Evolutionary conservation across 2,113 vertebrate genomes (phyloP).

Genomic region (Rallus limicola): DNA sequence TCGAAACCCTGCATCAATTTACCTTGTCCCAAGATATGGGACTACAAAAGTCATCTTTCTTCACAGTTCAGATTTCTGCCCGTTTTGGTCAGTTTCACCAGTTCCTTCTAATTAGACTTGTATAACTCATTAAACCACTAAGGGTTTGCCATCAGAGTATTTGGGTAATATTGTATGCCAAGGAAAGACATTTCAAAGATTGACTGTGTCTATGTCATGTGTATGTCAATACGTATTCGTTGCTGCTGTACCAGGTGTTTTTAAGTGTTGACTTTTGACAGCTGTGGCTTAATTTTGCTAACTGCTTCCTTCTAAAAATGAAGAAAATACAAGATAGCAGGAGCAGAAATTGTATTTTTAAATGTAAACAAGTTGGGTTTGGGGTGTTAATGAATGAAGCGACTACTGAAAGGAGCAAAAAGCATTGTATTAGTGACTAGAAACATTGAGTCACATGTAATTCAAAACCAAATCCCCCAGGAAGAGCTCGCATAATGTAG

Average conservation of each 20-base stretch:
- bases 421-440: background rate
- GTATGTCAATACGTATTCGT: background rate
- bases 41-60: background rate
- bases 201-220: background rate
- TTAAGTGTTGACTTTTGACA: background rate
- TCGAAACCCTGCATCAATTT: background rate
- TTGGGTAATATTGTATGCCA: background rate
- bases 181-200: background rate
- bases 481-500: background rate
- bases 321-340: background rate
- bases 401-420: background rate
- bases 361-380: background rate
- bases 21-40: background rate
- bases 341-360: background rate
- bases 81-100: background rate
- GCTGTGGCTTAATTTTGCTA: background rate
- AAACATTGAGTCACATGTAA: conserved; percentile 14
- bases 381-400: background rate
- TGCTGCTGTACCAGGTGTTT: background rate
- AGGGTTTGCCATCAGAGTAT: background rate
- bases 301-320: background rate
- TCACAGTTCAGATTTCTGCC: background rate
- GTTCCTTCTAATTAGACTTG: background rate
- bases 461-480: background rate
- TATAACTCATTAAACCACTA: background rate